A percentile compares a stretch with the other conserved stretches of the same genome.
phyloP scores from a whole-genome alignment of 2,797 vertebrate genomes.

The Oreochromis grahami region DNA sequence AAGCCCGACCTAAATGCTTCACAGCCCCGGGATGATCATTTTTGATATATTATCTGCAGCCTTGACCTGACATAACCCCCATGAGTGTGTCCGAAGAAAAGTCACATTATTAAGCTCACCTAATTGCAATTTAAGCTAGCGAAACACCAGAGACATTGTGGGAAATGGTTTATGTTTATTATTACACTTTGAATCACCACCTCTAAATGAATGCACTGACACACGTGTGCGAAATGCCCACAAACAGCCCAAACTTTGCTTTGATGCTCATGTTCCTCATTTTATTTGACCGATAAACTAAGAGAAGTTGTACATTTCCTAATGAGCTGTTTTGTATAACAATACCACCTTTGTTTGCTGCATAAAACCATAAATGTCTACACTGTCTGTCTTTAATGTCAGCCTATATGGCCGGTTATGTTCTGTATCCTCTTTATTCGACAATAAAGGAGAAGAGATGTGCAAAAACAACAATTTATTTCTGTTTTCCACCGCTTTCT shows the following conservation, averaged over 20 bases:
- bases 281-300: not conserved
- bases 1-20: not conserved
- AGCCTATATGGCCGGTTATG: not conserved
- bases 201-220: not conserved
- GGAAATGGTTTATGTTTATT: not conserved
- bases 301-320: not conserved
- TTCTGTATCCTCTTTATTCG: not conserved
- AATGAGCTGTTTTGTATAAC: not conserved
- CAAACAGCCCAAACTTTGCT: not conserved
- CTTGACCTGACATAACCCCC: not conserved
- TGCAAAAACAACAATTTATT: not conserved
- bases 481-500: not conserved
- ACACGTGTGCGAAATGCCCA: not conserved
- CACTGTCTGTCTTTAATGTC: not conserved
- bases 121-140: not conserved
- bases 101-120: not conserved
- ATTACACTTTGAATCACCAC: not conserved
- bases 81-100: not conserved
- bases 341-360: not conserved
- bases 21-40: not conserved
- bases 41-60: not conserved
- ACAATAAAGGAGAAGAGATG: not conserved
- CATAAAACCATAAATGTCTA: not conserved
- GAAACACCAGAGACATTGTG: not conserved
- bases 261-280: not conserved